Base-by-base conservation (phyloP, 2,113 vertebrate species). In the Indri indri region DNA sequence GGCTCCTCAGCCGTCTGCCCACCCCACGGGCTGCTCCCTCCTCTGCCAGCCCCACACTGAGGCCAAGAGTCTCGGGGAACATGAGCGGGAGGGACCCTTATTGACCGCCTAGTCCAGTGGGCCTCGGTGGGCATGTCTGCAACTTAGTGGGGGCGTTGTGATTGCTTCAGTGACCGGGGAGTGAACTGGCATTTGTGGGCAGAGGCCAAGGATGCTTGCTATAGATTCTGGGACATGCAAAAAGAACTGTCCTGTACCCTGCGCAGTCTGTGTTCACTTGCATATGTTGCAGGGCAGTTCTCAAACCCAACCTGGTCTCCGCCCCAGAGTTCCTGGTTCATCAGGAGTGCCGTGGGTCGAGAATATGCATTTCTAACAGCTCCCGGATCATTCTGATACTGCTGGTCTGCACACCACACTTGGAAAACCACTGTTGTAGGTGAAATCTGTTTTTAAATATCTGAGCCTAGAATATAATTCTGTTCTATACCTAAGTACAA, bases 241-340 rank as follows among this genome's bases (percentile, higher is more conserved):
- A 23, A 20, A 27, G 50, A 71, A 37, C 37, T 9, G 8, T 8
- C 54, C 54, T 18, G 32, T 4, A 0, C 7, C 45, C 79, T 30
- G 8, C 12, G 2, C 8, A 37, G 27, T 47, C 45, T 34, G 1
- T 11, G 3, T 37, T 8, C 16, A 1, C n/a, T 30, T 11, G 10
- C 42, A 0, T 8, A 0, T 11, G 40, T 82, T 34, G 11, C 4
- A 27, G 57, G 70, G 34, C 22, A 7, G 50, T 1, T 5, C 71
- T 66, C 88, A 27, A 18, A 63, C 76, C 3, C 23, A 32, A 40
- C 14, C 73, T 5, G 54, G 66, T 45, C 45, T 54, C 42, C 12
- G 11, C 34, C 54, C 42, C 65, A 40, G 40, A 13, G 17, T 25
- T 25, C 73, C 45, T 0, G 34, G 3, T 13, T 18, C 27, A 6